These are phyloP conservation scores for Parotia lawesii DNA, from an alignment of 2,113 vertebrate species.

Conservation along the genomic window DNA sequence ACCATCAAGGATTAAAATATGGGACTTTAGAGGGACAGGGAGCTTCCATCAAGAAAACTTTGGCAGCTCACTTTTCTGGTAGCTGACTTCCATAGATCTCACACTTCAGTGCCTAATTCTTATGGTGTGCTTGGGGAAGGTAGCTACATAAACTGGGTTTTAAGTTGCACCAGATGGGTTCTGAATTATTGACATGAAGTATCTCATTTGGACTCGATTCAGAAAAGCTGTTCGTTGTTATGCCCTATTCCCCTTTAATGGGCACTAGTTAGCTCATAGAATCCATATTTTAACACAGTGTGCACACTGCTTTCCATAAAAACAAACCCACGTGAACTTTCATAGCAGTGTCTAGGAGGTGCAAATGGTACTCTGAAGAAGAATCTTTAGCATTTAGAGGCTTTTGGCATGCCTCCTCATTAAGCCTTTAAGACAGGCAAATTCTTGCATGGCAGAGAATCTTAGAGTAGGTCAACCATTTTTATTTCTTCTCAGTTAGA, in stretches of 20 bases:
- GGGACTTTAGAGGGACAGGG: background rate
- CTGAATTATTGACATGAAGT: background rate
- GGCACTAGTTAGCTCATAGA: background rate
- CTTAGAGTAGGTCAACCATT: background rate
- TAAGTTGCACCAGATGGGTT: background rate
- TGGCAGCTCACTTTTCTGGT: background rate
- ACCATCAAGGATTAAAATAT: background rate
- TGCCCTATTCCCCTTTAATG: background rate
- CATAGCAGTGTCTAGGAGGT: background rate
- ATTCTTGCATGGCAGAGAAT: background rate
- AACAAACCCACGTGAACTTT: background rate
- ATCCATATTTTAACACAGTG: background rate
- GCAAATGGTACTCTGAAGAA: background rate
- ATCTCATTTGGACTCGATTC: background rate
- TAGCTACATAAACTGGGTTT: background rate
- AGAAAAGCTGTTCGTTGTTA: background rate
- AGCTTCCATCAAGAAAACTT: background rate
- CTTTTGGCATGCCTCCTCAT: background rate
- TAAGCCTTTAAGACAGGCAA: background rate
- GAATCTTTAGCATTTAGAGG: background rate
- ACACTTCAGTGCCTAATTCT: background rate
- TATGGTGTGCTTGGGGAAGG: fast-evolving
- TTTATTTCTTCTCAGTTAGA: background rate
- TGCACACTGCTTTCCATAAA: background rate
- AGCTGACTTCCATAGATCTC: background rate